Evolutionary conservation across 2,888 invertebrate species (phyloP), one percentile per base, ranked within the genome.

Genomic region (Tholera decimalis): DNA sequence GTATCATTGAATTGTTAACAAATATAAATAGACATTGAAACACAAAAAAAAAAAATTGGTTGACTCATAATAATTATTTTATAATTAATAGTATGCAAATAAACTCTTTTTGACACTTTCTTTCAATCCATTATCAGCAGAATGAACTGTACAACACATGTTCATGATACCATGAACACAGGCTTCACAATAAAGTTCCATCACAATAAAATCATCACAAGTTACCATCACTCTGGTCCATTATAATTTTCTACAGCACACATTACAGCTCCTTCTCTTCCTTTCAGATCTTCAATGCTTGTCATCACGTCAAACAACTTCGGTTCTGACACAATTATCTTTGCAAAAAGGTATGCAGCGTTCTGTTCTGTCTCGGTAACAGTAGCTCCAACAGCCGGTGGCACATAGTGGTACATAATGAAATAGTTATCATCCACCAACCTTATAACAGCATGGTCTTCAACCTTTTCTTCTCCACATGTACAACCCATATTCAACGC

Each of bases 281-380:
- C 54, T 43, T n/a, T 69, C n/a, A 69, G 22, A 39, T 69, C 69
- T 44, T 69, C 69, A n/a, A 69, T 47, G 15, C 20, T 55, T 39
- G 43, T 20, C 72, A 71, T 69, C 2, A 69, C 9, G 5, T 71
- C 62, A 50, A 55, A 54, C 18, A 69, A 50, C 39, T 71, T 71
- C 2, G 37, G 37, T 44, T 64, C 64, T 8, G 69, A 11, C 26
- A 71, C 69, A 26, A 70, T 64, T n/a, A 57, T 57, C 41, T 51
- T 70, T 15, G 65, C 46, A 28, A 70, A 70, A 13, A 72, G 44
- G 15, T 72, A 71, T 1, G 69, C 69, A 35, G 64, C 72, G 9
- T 69, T 69, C 22, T 54, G 54, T 39, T 69, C 71, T 26, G 18
- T 28, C 47, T 28, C 22, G 1, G 22, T 44, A 28, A 33, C 20